Conservation (phyloP, 1,140 invertebrate genomes). For the Monochamus saltuarius region DNA sequence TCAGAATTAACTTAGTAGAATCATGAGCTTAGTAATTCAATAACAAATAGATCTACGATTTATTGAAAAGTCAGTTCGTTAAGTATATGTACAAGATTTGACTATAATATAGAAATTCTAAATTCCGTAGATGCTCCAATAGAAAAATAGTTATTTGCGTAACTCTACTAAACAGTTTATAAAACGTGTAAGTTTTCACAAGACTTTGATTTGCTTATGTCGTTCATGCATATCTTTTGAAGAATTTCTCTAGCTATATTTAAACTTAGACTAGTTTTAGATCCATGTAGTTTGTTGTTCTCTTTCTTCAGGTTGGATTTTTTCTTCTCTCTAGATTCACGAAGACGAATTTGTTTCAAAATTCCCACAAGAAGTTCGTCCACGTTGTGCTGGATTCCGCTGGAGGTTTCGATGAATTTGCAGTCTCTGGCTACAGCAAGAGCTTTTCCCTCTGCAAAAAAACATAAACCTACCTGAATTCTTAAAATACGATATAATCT, state of each 20-base stretch:
- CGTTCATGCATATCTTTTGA: conserved; percentile 83
- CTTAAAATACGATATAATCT: too few species aligned
- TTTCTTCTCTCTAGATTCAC: conserved; percentile 65
- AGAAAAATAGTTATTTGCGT: conserved; percentile 15
- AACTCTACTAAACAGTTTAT: conserved; percentile 53
- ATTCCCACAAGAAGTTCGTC: conserved; percentile 87
- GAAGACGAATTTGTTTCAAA: conserved; percentile 80
- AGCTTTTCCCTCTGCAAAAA: conserved; percentile 78
- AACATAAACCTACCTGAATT: conserved; percentile 1
- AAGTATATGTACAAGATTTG: not conserved
- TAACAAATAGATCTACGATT: not conserved
- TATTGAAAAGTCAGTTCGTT: not conserved
- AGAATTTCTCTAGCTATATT: conserved; percentile 77
- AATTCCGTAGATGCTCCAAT: conserved; percentile 16
- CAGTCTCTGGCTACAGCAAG: conserved; percentile 82
- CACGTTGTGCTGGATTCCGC: conserved; percentile 88
- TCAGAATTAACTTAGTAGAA: not conserved
- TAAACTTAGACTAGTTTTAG: conserved; percentile 70
- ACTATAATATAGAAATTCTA: conserved; percentile 11
- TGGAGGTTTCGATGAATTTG: conserved; percentile 91
- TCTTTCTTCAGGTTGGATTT: conserved; percentile 51
- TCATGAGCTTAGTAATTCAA: not conserved
- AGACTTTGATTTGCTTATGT: conserved; percentile 84
- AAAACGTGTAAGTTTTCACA: conserved; percentile 89
- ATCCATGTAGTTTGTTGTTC: conserved; percentile 59